Evolutionary conservation across 2,797 vertebrate genomes (phyloP), one percentile per base, ranked within the genome.

Genomic region (Phrynocephalus guinanensis): DNA sequence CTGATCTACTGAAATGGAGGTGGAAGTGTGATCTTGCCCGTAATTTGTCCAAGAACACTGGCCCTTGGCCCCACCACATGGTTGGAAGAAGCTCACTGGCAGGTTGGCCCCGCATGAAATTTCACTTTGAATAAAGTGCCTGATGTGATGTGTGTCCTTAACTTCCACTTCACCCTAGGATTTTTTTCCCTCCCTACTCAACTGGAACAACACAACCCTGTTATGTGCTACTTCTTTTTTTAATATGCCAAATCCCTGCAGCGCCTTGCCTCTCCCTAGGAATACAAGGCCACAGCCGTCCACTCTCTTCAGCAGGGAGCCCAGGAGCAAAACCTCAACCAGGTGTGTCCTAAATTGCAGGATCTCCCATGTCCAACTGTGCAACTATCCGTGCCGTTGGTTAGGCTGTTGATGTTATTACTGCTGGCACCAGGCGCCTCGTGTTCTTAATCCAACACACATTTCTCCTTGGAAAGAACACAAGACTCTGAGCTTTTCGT

Each of bases 361-460:
- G 67, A 10, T 66, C 84, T 91, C 83, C 13, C 30, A 87, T 50
- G 10, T 88, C 70, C 44, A 30, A 77, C 30, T 22, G 24, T 20
- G 11, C 56, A 72, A 44, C 77, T n/a, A 7, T 63, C 70, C 28
- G 1, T 20, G 52, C 33, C 11, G 38, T 81, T 75, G 80, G 15
- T 81, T 75, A 86, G 15, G 30, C 22, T 16, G 3, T 26, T 5
- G 78, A n/a, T 78, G 28, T 72, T 83, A 82, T 86, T 87, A 84
- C 89, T 89, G 26, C 70, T 87, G 87, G 30, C 71, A 76, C 73
- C 3, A 0, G n/a, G 83, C 77, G 72, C 75, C 73, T 30, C 52
- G 66, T 89, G 16, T 79, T 92, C 91, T 89, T 71, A 88, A 89
- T 89, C 85, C 80, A 86, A 18, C 44, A 50, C 82, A 73, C 33